phyloP scores from a whole-genome alignment of 2,797 vertebrate species.

The Lemur catta region DNA sequence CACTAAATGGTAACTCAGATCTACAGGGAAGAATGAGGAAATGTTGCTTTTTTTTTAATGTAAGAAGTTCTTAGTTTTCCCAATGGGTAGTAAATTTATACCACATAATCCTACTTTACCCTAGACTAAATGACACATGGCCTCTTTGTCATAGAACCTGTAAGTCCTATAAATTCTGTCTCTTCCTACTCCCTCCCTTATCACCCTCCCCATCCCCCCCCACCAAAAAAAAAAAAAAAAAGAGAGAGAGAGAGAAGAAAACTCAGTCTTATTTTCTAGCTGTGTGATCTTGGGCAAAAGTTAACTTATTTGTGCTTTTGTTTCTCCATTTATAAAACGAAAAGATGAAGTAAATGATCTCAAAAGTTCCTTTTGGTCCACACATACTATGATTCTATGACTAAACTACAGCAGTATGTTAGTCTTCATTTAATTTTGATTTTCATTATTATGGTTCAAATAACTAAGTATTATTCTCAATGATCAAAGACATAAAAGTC shows the following conservation, averaged over 20 bases:
- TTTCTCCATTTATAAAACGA: conserved; percentile 8
- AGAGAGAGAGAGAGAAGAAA: neutral
- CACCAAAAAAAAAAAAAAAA: neutral
- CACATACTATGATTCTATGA: neutral
- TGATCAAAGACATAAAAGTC: neutral
- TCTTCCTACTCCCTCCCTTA: neutral
- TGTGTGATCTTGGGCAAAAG: conserved; percentile 10
- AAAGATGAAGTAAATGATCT: neutral
- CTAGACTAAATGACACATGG: neutral
- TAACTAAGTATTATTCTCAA: neutral
- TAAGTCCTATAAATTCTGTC: neutral
- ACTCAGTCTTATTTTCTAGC: neutral
- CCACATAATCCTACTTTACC: neutral
- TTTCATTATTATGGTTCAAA: neutral
- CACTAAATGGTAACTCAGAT: neutral
- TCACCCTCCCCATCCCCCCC: accelerated
- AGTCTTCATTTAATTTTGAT: neutral
- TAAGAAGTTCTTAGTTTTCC: conserved; percentile 13
- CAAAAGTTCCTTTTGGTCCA: neutral
- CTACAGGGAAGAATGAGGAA: neutral
- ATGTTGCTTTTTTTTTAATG: neutral
- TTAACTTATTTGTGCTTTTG: neutral
- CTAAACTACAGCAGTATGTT: neutral
- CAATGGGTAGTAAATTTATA: neutral
- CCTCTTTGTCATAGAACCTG: neutral